Conservation (phyloP, 2,113 vertebrate species). For the Suricata suricatta region DNA sequence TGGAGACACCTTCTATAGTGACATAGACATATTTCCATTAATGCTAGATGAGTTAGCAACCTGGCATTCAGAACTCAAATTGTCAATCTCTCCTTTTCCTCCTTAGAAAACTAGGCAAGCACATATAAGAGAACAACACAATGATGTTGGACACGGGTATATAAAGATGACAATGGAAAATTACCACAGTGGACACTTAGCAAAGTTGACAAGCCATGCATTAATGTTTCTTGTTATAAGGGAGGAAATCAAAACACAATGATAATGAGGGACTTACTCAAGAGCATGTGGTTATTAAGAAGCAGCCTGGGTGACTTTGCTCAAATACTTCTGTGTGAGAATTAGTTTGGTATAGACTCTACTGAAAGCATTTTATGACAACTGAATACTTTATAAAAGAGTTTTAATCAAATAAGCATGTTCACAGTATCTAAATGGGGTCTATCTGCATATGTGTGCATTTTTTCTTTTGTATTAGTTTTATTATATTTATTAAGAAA, state of each 20-base stretch:
- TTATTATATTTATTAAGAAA: not conserved
- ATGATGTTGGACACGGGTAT: too few species aligned
- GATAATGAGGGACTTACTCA: not conserved
- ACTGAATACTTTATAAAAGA: not conserved
- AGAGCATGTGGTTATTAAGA: not conserved
- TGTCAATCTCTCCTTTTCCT: not conserved
- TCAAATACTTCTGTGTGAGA: not conserved
- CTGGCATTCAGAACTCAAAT: not conserved
- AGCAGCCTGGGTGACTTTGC: not conserved
- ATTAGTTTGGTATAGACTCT: not conserved
- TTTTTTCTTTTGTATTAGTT: not conserved
- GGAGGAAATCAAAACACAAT: not conserved
- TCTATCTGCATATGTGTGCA: rapidly evolving
- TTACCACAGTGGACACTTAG: not conserved
- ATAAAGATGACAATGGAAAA: not conserved
- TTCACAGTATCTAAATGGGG: not conserved
- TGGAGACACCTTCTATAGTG: not conserved
- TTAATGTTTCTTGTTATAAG: not conserved
- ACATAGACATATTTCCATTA: not conserved
- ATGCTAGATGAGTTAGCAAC: not conserved
- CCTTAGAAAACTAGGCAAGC: not conserved
- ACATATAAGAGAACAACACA: not conserved
- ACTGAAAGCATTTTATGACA: not conserved
- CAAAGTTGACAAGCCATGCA: not conserved
- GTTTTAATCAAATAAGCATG: not conserved